phyloP scores from a whole-genome alignment of 2,797 vertebrate genomes.

The Phrynocephalus vlangalii region DNA sequence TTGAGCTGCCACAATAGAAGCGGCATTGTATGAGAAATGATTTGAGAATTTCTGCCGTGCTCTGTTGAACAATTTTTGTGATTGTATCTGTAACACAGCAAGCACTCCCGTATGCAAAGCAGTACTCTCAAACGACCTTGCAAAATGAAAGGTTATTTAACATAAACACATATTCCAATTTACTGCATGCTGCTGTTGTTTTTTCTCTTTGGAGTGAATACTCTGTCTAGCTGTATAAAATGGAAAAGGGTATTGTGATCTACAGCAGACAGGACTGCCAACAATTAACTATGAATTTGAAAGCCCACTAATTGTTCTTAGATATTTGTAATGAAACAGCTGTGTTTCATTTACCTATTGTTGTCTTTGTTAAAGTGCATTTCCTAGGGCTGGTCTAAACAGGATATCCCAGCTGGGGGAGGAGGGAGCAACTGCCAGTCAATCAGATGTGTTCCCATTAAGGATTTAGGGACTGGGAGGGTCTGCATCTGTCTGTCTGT shows the following conservation, averaged over 20 bases:
- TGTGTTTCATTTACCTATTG: too few species aligned
- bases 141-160: conserved; percentile 21
- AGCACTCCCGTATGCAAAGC: background rate
- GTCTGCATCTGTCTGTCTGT: too few species aligned
- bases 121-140: background rate
- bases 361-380: too few species aligned
- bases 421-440: too few species aligned
- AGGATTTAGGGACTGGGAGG: too few species aligned
- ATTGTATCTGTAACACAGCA: background rate
- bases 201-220: background rate
- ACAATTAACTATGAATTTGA: too few species aligned
- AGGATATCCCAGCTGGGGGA: too few species aligned
- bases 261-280: background rate
- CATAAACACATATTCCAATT: conserved; percentile 1
- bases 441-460: too few species aligned
- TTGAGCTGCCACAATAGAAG: background rate
- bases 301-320: too few species aligned
- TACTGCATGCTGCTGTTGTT: background rate
- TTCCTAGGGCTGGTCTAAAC: too few species aligned
- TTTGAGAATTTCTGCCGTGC: background rate
- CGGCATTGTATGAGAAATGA: conserved; percentile 8
- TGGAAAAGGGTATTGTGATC: background rate
- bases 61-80: background rate
- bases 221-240: background rate
- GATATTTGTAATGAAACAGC: too few species aligned